phyloP scores from a whole-genome alignment of 2,797 vertebrate genomes.

The Pangasius larnaudii region DNA sequence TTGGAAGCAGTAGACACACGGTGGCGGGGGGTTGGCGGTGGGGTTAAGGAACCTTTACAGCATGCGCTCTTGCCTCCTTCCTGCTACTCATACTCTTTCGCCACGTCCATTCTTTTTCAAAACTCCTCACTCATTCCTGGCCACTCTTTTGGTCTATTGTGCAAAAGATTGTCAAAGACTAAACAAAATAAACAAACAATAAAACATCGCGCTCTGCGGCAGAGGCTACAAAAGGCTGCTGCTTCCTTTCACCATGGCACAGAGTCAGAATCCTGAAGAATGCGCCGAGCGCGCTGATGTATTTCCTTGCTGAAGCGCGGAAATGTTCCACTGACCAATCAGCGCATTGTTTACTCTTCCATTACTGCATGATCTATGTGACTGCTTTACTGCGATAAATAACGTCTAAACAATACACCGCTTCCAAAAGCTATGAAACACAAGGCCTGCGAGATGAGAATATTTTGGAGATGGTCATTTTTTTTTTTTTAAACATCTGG shows the following conservation, averaged over 20 bases:
- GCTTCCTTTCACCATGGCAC: background rate
- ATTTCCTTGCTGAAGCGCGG: background rate
- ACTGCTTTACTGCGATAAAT: slow-evolving; percentile 17
- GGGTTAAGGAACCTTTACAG: background rate
- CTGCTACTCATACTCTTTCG: background rate
- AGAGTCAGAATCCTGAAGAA: background rate
- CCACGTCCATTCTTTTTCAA: background rate
- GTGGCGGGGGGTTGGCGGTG: background rate
- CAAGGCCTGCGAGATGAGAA: slow-evolving; percentile 14
- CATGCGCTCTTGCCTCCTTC: slow-evolving; percentile 1
- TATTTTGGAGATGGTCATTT: slow-evolving; percentile 18
- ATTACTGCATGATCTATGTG: background rate
- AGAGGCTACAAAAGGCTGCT: slow-evolving; percentile 5
- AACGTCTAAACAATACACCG: slow-evolving; percentile 5
- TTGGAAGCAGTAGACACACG: slow-evolving; percentile 47
- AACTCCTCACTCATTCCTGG: background rate
- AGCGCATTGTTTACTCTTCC: background rate
- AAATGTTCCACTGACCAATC: background rate
- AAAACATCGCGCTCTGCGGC: background rate
- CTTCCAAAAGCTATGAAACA: slow-evolving; percentile 5
- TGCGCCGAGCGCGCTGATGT: background rate
- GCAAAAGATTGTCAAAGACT: background rate
- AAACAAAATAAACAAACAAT: background rate
- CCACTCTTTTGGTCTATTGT: slow-evolving; percentile 33
- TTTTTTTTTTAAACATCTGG: slow-evolving; percentile 47